Evolutionary conservation across 92 coral and sea anemone species (phyloP).

Genomic region (Parazoanthus atlanticus): DNA sequence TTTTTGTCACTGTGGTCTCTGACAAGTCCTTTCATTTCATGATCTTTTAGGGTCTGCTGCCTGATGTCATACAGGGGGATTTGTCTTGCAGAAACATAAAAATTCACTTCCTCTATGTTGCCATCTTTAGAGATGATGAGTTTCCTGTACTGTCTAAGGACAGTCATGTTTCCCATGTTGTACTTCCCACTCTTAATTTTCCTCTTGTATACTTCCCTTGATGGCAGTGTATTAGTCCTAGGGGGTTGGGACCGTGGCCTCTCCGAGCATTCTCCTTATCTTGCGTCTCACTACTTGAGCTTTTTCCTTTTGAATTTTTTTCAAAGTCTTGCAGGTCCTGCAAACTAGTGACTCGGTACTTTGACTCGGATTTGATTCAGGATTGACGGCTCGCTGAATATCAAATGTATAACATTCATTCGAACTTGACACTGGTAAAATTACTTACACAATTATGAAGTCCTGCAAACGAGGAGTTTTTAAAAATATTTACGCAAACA

Average conservation of each 20-base stretch:
- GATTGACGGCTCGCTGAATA: no score
- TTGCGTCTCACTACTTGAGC: constrained; percentile 3
- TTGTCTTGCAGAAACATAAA: constrained; percentile 27
- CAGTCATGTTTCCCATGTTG: constrained; percentile 16
- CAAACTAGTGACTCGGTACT: no score
- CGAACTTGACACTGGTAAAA: no score
- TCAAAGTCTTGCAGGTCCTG: no score
- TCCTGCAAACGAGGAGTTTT: no score
- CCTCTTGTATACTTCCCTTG: background rate
- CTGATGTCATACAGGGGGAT: constrained; percentile 37
- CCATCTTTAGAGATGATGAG: background rate
- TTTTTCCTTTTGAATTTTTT: constrained; percentile 17
- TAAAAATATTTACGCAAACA: no score
- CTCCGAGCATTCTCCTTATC: background rate
- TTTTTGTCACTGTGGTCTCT: constrained; percentile 43
- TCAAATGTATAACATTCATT: no score
- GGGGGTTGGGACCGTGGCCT: constrained; percentile 7
- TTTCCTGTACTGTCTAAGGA: constrained; percentile 12
- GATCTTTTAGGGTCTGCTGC: background rate
- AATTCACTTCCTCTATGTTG: background rate
- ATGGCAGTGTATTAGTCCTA: constrained; percentile 9
- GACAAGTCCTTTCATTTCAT: constrained; percentile 31
- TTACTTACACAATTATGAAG: no score
- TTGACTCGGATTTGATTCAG: no score
- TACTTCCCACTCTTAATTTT: constrained; percentile 16